These are phyloP conservation scores for Periparus ater DNA, from an alignment of 2,797 vertebrate species.

Conservation along the genomic window DNA sequence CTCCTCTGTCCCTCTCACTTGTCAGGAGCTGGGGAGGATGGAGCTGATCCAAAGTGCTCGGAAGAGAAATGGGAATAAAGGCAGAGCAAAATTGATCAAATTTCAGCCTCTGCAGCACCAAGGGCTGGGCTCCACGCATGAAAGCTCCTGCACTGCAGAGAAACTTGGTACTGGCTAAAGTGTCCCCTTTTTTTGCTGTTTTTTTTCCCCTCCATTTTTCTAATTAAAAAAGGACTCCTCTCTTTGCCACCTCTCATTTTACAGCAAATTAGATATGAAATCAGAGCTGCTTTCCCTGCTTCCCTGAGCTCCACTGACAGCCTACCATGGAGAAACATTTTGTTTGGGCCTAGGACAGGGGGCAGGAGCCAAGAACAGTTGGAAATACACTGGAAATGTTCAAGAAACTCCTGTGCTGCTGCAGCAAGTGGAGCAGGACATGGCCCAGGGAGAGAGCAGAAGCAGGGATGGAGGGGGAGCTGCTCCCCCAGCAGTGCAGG, in stretches of 20 bases:
- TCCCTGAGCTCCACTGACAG: conserved; percentile 24
- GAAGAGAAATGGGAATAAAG: not conserved
- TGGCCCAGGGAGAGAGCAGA: not conserved
- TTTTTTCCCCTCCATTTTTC: not conserved
- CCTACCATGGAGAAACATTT: conserved; percentile 50
- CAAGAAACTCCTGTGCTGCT: not conserved
- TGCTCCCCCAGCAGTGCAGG: not conserved
- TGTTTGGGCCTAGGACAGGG: conserved; percentile 3
- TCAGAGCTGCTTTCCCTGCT: conserved; percentile 45
- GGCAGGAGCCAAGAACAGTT: conserved; percentile 26
- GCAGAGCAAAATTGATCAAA: not conserved
- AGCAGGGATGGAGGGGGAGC: not conserved
- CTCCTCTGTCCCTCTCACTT: not conserved
- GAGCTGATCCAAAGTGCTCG: not conserved
- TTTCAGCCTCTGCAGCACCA: conserved; percentile 26
- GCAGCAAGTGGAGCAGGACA: not conserved
- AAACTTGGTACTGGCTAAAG: not conserved
- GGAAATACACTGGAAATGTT: not conserved
- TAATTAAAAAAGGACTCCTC: conserved; percentile 49
- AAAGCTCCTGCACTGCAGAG: not conserved
- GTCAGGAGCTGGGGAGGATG: not conserved
- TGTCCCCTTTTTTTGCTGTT: not conserved
- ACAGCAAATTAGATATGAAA: conserved; percentile 61
- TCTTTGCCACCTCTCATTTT: conserved; percentile 41
- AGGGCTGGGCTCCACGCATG: conserved; percentile 4